phyloP scores from a whole-genome alignment of 2,888 invertebrate species.

The Aporophyla lueneburgensis region DNA sequence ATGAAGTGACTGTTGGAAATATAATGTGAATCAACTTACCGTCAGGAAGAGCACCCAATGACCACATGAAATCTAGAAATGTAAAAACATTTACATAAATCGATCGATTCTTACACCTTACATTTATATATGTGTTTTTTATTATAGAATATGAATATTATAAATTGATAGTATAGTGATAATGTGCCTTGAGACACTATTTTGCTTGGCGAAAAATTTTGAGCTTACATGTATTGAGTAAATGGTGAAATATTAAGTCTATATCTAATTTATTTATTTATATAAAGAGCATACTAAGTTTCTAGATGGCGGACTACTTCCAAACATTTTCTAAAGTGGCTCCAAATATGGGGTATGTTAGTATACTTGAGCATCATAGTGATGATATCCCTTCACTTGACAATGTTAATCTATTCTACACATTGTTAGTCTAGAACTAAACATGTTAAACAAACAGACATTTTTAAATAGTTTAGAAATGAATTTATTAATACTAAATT shows the following conservation, averaged over 20 bases:
- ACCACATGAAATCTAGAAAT: constrained; percentile 99
- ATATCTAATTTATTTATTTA: constrained; percentile 78
- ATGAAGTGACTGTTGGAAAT: constrained; percentile 82
- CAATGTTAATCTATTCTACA: constrained; percentile 89
- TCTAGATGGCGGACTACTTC: constrained; percentile 82
- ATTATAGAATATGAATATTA: constrained; percentile 71
- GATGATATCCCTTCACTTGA: constrained; percentile 76
- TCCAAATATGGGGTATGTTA: constrained; percentile 86
- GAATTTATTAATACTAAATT: constrained; percentile 89
- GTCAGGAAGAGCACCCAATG: constrained; percentile 99
- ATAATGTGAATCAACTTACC: constrained; percentile 93
- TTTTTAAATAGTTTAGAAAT: constrained; percentile 89
- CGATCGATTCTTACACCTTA: constrained; percentile 89
- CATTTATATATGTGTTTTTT: constrained; percentile 78
- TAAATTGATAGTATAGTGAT: constrained; percentile 73
- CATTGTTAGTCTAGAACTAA: constrained; percentile 90
- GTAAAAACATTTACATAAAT: constrained; percentile 91
- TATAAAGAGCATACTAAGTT: constrained; percentile 80
- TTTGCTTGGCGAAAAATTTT: constrained; percentile 89
- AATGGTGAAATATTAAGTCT: constrained; percentile 75
- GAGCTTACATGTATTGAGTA: constrained; percentile 78
- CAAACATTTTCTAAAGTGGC: constrained; percentile 80
- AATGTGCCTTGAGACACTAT: constrained; percentile 90
- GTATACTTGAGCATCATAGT: constrained; percentile 79
- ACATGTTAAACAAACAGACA: constrained; percentile 91